These are phyloP conservation scores for Serilophus lunatus DNA, from an alignment of 2,113 vertebrate genomes.

Conservation along the genomic window DNA sequence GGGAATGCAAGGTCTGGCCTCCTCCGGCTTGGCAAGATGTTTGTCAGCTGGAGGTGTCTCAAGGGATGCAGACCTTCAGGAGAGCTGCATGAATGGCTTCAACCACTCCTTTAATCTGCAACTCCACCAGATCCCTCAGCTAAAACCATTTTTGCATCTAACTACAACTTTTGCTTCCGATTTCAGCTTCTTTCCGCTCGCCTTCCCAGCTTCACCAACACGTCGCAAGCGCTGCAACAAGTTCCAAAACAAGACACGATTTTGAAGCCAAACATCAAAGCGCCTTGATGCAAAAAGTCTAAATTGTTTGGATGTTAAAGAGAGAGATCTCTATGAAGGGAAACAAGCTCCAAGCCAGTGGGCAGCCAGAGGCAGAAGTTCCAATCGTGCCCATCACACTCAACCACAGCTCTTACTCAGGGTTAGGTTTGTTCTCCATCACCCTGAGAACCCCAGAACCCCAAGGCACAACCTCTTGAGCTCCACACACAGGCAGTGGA, in stretches of 20 bases:
- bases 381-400: background rate
- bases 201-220: slow-evolving; percentile 9
- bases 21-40: background rate
- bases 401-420: background rate
- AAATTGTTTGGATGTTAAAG: background rate
- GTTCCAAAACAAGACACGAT: background rate
- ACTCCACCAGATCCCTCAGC: background rate
- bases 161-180: background rate
- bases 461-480: background rate
- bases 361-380: background rate
- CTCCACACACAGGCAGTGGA: background rate
- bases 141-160: background rate
- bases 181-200: background rate
- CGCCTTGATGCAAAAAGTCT: background rate
- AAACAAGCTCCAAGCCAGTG: background rate
- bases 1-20: background rate
- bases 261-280: background rate
- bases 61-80: background rate
- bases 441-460: background rate
- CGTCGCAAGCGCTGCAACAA: background rate
- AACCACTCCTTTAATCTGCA: background rate
- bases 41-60: background rate
- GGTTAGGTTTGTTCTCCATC: background rate
- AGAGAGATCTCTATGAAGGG: rapidly evolving
- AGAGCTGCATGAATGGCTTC: background rate